These are phyloP conservation scores for Siphlonurus alternatus DNA, from an alignment of 2,888 invertebrate genomes.

Conservation along the genomic window DNA sequence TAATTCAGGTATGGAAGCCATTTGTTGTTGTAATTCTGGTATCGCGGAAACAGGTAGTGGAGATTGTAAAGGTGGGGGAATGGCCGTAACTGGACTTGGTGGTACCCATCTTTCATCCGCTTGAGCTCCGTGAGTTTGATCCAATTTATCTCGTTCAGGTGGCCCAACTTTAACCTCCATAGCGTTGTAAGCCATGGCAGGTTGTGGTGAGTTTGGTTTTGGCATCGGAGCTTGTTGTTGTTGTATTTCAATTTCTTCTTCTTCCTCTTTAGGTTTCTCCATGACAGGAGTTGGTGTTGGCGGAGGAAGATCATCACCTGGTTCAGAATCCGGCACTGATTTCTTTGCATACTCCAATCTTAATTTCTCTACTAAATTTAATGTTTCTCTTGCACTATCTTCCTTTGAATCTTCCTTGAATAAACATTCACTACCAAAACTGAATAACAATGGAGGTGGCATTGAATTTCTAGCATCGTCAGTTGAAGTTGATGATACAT, in stretches of 20 bases:
- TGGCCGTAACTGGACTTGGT: slow-evolving; percentile 21
- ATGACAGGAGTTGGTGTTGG: not conserved
- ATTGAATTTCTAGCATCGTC: slow-evolving; percentile 1
- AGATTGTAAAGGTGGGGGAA: not conserved
- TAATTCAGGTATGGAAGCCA: not conserved
- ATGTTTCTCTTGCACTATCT: slow-evolving; percentile 64
- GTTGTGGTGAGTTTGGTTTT: not conserved
- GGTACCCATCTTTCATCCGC: slow-evolving; percentile 44
- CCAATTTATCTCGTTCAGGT: slow-evolving; percentile 20
- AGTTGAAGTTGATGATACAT: not conserved
- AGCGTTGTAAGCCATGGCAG: not conserved
- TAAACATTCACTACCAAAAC: slow-evolving; percentile 44
- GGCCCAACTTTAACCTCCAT: slow-evolving; percentile 6
- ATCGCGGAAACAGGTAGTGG: not conserved
- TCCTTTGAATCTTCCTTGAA: slow-evolving; percentile 67
- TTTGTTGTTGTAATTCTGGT: not conserved
- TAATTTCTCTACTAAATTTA: slow-evolving; percentile 68
- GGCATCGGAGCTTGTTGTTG: not conserved
- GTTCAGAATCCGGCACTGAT: slow-evolving; percentile 32
- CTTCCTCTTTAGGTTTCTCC: not conserved
- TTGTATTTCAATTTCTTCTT: not conserved
- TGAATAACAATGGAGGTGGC: slow-evolving; percentile 36
- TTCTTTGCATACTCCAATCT: slow-evolving; percentile 54
- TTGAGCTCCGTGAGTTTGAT: slow-evolving; percentile 17
- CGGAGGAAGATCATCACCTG: slow-evolving; percentile 14